Percentiles rank a stretch among this genome's conserved stretches.
phyloP scores from a whole-genome alignment of 2,113 vertebrate genomes.

The Trochalopteron elliotii region DNA sequence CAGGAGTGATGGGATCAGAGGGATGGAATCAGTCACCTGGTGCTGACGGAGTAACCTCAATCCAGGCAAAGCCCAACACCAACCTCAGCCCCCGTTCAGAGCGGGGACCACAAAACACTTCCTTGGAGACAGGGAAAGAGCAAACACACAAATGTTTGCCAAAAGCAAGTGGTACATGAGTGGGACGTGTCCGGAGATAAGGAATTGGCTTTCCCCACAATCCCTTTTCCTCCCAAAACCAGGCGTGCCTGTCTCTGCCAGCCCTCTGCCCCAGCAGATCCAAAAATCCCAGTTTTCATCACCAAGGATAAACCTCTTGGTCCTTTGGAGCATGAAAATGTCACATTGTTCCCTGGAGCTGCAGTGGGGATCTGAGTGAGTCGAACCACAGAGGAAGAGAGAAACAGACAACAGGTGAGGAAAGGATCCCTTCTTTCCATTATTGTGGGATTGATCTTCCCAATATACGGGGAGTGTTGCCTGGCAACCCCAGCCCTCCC shows the following conservation, averaged over 20 bases:
- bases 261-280: neutral
- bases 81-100: fast-evolving
- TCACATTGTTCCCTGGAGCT: neutral
- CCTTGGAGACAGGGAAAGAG: neutral
- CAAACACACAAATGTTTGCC: neutral
- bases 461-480: constrained; percentile 43
- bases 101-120: fast-evolving
- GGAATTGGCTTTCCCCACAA: neutral
- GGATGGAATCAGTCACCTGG: constrained; percentile 8
- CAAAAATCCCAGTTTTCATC: neutral
- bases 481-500: constrained; percentile 24
- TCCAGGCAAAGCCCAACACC: neutral
- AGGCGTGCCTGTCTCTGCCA: neutral
- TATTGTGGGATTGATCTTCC: constrained; percentile 55
- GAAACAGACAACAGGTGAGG: neutral
- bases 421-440: constrained; percentile 35
- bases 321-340: neutral
- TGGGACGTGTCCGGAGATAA: neutral
- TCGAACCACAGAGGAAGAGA: neutral
- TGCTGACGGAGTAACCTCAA: neutral
- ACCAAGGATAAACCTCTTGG: neutral
- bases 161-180: neutral
- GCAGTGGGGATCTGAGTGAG: neutral
- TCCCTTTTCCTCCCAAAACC: neutral
- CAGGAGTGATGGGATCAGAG: neutral